phyloP scores from a whole-genome alignment of 2,797 vertebrate genomes.

The Apodemus agrarius region DNA sequence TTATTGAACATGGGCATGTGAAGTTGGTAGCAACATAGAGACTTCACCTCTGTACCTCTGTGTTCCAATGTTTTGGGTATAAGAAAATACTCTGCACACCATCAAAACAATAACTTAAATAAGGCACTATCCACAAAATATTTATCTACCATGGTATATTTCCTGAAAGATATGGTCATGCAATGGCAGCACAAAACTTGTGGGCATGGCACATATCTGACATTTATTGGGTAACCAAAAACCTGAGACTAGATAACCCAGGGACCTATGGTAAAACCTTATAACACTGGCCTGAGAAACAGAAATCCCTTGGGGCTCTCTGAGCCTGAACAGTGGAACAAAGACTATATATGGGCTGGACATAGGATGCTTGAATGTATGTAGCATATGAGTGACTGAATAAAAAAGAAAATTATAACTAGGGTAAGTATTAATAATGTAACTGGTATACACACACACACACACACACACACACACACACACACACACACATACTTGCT shows the following conservation, averaged over 20 bases:
- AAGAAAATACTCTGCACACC: not conserved
- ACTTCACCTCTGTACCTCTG: not conserved
- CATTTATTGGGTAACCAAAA: no score
- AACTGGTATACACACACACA: no score
- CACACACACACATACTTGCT: no score
- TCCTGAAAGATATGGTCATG: not conserved
- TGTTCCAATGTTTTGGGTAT: not conserved
- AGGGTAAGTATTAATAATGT: not conserved
- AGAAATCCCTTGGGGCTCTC: no score
- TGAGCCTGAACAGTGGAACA: no score
- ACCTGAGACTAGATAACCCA: not conserved
- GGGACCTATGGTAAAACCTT: not conserved
- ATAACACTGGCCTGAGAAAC: not conserved
- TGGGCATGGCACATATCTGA: not conserved
- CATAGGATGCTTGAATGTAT: no score
- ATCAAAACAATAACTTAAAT: not conserved
- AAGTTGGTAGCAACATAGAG: not conserved
- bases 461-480: no score
- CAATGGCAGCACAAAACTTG: no score
- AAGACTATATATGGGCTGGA: no score
- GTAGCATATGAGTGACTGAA: not conserved
- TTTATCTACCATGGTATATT: not conserved
- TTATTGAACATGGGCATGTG: not conserved
- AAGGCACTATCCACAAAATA: not conserved
- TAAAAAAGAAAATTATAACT: not conserved